A percentile compares a stretch with the other conserved stretches of the same genome.
These are phyloP conservation scores for Boleophthalmus pectinirostris DNA, from an alignment of 2,113 vertebrate species.

Conservation along the genomic window DNA sequence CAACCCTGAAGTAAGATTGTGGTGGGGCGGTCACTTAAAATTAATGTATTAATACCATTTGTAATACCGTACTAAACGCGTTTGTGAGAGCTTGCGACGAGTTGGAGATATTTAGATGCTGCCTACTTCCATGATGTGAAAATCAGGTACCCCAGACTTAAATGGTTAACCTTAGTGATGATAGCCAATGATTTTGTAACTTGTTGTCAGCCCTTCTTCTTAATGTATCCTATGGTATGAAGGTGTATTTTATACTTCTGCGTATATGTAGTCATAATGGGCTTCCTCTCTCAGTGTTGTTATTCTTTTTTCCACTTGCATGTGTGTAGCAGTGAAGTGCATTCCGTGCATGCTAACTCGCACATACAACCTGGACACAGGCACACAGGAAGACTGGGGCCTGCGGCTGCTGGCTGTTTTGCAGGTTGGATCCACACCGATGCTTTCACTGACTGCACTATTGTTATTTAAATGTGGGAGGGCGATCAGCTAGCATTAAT, in stretches of 20 bases:
- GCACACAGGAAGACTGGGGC: slow-evolving; percentile 42
- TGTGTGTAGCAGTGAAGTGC: slow-evolving; percentile 35
- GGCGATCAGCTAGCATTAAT: slow-evolving; percentile 76
- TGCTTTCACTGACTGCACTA: slow-evolving; percentile 72
- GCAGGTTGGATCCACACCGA: slow-evolving; percentile 73
- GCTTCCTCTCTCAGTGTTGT: slow-evolving; percentile 9
- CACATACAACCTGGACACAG: slow-evolving; percentile 14
- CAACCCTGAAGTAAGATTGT: too few relatives aligned
- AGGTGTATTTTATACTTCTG: not conserved
- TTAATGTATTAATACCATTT: too few relatives aligned
- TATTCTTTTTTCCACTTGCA: slow-evolving; percentile 21
- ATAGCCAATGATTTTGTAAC: not conserved
- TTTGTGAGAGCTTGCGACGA: too few relatives aligned
- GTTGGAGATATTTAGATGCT: too few relatives aligned
- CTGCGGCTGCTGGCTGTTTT: slow-evolving; percentile 69
- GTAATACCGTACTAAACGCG: too few relatives aligned
- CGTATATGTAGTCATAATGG: not conserved
- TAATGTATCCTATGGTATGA: not conserved
- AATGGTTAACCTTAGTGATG: not conserved
- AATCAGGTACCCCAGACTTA: not conserved
- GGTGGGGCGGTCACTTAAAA: too few relatives aligned
- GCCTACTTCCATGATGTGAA: too few relatives aligned
- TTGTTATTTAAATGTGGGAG: slow-evolving; percentile 78
- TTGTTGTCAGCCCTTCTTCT: not conserved
- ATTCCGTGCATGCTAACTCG: slow-evolving; percentile 17